Evolutionary conservation across 2,888 invertebrate genomes (phyloP).

Genomic region (Meandrusa payeni): DNA sequence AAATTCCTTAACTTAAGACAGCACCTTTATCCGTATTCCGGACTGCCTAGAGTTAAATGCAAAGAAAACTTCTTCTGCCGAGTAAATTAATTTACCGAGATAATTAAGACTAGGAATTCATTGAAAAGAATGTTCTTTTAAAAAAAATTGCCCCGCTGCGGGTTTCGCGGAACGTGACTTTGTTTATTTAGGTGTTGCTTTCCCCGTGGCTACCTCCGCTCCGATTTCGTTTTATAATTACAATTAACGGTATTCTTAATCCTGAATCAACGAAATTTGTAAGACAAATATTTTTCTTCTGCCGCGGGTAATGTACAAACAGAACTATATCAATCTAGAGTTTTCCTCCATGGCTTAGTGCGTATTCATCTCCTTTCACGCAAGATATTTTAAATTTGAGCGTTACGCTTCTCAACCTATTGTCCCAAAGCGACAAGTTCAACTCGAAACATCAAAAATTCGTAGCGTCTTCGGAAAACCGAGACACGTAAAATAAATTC

Average conservation of each 20-base stretch:
- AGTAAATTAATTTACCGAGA: constrained; percentile 24
- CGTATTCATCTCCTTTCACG: no score
- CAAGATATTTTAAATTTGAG: no score
- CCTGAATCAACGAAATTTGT: constrained; percentile 7
- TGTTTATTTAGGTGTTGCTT: constrained; percentile 23
- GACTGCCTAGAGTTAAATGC: constrained; percentile 21
- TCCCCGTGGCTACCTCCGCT: constrained; percentile 7
- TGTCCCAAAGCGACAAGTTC: no score
- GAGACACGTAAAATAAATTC: no score
- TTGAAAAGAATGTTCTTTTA: constrained; percentile 23
- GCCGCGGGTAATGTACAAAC: no score
- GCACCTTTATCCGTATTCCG: constrained; percentile 16
- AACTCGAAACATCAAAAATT: no score
- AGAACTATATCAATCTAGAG: no score
- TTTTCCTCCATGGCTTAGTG: no score
- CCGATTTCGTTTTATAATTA: constrained; percentile 12
- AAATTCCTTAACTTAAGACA: constrained; percentile 15
- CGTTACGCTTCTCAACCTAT: no score
- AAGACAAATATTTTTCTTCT: neutral
- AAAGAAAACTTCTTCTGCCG: constrained; percentile 24
- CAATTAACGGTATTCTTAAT: constrained; percentile 9
- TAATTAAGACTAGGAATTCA: constrained; percentile 26
- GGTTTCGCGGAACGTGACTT: constrained; percentile 20
- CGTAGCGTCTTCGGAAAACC: no score
- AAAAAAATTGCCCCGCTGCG: constrained; percentile 23